phyloP scores from a whole-genome alignment of 2,888 invertebrate species.

The Hartigia nigra region DNA sequence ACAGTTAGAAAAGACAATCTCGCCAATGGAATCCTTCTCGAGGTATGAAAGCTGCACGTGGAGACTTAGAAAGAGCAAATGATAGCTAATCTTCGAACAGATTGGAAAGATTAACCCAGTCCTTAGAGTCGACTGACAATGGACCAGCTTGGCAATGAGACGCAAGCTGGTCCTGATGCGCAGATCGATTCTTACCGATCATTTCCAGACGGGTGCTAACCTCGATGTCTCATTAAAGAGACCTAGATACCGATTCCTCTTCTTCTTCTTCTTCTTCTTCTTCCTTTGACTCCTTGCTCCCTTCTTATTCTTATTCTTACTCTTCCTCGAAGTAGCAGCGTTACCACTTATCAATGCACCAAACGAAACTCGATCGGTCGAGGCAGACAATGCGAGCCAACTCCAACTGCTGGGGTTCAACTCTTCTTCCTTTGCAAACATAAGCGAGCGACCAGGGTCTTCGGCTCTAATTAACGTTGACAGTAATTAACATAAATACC shows the following conservation, averaged over 20 bases:
- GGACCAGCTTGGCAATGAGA: not conserved
- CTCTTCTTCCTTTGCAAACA: conserved; percentile 9
- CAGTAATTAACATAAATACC: conserved; percentile 65
- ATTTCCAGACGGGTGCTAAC: conserved; percentile 15
- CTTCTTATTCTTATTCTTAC: not conserved
- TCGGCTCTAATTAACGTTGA: conserved; percentile 63
- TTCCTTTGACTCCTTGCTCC: not conserved
- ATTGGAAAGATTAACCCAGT: not conserved
- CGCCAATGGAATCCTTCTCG: not conserved
- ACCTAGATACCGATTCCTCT: conserved; percentile 23
- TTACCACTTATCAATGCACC: conserved; percentile 55
- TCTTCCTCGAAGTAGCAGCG: conserved; percentile 43
- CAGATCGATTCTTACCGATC: not conserved
- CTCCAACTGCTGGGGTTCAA: not conserved
- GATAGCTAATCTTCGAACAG: not conserved
- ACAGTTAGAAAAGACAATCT: not conserved
- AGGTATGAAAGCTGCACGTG: not conserved
- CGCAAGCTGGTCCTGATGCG: not conserved
- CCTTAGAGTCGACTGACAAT: not conserved
- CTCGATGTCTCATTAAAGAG: conserved; percentile 54
- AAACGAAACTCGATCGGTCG: conserved; percentile 50
- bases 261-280: conserved; percentile 8
- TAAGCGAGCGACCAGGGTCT: conserved; percentile 17
- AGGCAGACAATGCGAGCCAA: conserved; percentile 39
- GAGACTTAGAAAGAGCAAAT: not conserved